Evolutionary conservation across 1,140 invertebrate genomes (phyloP), one percentile per base, ranked within the genome.

Genomic region (Schlechtendalia chinensis): DNA sequence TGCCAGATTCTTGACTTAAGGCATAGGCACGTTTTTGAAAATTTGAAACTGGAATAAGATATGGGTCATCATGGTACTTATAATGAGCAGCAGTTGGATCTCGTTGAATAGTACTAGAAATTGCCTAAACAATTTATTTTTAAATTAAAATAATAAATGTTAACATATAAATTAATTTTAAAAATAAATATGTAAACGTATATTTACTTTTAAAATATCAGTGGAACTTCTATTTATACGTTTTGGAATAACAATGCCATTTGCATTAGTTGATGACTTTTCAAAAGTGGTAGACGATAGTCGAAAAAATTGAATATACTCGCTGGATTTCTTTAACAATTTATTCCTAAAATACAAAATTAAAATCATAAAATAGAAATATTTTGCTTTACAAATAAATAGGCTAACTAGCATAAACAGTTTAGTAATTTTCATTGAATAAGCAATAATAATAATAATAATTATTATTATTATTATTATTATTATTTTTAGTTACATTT

Each of bases 51-150:
- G 95, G 95, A 83, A 92, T 92, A 5, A 97, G 87, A 85, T 89
- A 96, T 8, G 95, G 95, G 87, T 97, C 96, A 89, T 97, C 95
- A 84, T 94, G 91, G 85, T 91, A 97, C 85, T 93, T 94, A 85
- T 94, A 96, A 85, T 94, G 91, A 27, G 93, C 87, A n/a, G 92
- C 93, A 22, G 91, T 94, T 47, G 89, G 88, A 87, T 96, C 94
- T 39, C 89, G 86, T 47, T 88, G 87, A 24, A 95, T 89, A 3
- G 93, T 94, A 81, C 87, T 89, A 50, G 92, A 90, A 82, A 96
- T 86, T 12, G 93, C 93, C 87, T 93, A 86, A 67, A 16, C 3
- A 24, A 16, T 39, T 65, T 39, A n/a, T n/a, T 65, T 32, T 14
- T 19, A 22, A 65, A 11, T 32, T 39, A 22, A 63, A 32, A 19